Base-by-base conservation (phyloP, 2,113 vertebrate species). In the Misgurnus anguillicaudatus region DNA sequence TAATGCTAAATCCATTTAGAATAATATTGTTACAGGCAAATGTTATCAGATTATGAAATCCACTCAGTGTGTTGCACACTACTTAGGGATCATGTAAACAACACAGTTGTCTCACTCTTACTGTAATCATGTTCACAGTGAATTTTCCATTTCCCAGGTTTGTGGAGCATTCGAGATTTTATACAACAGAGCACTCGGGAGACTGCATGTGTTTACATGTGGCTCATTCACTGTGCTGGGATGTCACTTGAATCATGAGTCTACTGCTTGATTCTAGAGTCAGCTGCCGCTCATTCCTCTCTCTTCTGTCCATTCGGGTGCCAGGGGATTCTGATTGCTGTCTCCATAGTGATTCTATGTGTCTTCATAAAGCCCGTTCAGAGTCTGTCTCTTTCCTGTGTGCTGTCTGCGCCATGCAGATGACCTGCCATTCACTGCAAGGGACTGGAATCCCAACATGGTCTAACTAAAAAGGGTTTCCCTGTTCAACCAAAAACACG, bases 261-360 rank as follows among this genome's bases (percentile, higher is more conserved):
- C 88, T 89, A 87, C 88, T 79, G 85, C 83, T 87, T 93, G 91
- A 91, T 92, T 91, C 89, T 84, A 88, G 85, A 86, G 88, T 92
- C 91, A 91, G 89, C 91, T 92, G 90, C 89, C 90, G 90, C 90
- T 91, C 91, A 89, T 88, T 86, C 87, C 85, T 81, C 88, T 51
- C 88, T 87, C 89, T 85, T 87, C 87, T 91, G 90, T 90, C 89
- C 90, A 81, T 84, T 86, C 82, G 82, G 39, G 75, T 91, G 90
- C 89, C 90, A 78, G 78, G 89, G 91, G 87, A 87, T 83, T 84
- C 88, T 90, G 88, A 92, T 89, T 92, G 87, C 91, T 91, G 93
- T 94, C 91, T 89, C 91, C 92, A 94, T 92, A 92, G 91, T 93
- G 92, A 93, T 89, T 90, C 90, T 88, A 86, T 90, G 89, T 90